Base-by-base conservation (phyloP, 1,140 invertebrate genomes). In the Zaprionus inermis region DNA sequence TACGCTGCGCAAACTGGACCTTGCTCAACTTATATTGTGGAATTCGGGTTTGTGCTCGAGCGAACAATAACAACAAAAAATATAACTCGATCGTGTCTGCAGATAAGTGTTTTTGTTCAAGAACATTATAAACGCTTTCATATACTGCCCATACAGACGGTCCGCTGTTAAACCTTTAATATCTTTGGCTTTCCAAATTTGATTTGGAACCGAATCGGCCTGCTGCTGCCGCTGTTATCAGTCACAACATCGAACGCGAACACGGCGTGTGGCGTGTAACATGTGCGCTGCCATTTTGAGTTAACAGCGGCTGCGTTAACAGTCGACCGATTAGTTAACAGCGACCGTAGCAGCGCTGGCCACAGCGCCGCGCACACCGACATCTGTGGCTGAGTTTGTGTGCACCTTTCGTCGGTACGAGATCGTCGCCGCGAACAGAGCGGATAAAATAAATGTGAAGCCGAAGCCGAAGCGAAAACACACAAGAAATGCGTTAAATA, bases 381-480 rank as follows among this genome's bases (percentile, higher is more conserved):
- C 60, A 56, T 56, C 30, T 44, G 66, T 63, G 38, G 51, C 65
- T 74, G 66, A 85, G 82, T 85, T 81, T 81, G 64, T 76, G 61
- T 72, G 64, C 70, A 81, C 76, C 82, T 76, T 86, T 81, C 78
- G 82, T 86, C 78, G 82, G 82, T 63, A 79, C 54, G 34, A 85
- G 82, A 85, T 86, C 82, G 82, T 52, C 75, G 75, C 60, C 65
- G 75, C 78, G 68, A 70, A 76, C 54, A 54, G 68, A 75, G 68
- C 75, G 78, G 76, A 83, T 67, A 74, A 68, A 57, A 70, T 46
- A 86, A 77, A 68, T 57, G 44, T 55, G 30, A 60, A 54, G 36
- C 46, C 24, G 36, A 67, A 58, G 49, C 22, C n/a, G 34, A 63
- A 55, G 56, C 24, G 32, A 57, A 60, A 70, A 68, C 54, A 34